These are phyloP conservation scores for Gasteruption jaculator DNA, from an alignment of 2,888 invertebrate genomes.

Conservation along the genomic window DNA sequence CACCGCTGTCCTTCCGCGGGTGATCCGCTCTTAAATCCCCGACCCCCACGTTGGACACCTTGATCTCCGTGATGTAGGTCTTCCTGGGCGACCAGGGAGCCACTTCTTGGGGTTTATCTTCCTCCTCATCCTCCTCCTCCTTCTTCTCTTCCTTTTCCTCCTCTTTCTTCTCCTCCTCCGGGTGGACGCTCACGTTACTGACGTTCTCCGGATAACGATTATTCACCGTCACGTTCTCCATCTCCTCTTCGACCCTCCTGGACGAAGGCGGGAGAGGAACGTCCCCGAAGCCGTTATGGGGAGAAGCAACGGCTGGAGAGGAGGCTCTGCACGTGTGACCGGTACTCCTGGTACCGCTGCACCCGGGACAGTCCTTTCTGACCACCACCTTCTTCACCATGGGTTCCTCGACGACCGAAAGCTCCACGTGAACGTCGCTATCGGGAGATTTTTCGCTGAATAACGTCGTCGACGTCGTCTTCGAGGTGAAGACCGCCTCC, in stretches of 20 bases:
- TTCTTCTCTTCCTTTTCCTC: constrained; percentile 43
- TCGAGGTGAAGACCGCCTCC: background rate
- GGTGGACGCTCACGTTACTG: constrained; percentile 46
- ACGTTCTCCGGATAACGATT: constrained; percentile 37
- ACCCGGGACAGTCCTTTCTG: constrained; percentile 36
- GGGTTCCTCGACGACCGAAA: constrained; percentile 38
- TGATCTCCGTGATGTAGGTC: constrained; percentile 71
- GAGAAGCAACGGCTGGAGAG: too few species aligned
- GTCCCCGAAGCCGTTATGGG: constrained; percentile 17
- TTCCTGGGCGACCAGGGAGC: constrained; percentile 51
- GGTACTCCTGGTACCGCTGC: too few species aligned
- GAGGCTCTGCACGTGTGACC: constrained; percentile 19
- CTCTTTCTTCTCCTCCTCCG: constrained; percentile 43
- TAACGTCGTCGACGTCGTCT: constrained; percentile 12
- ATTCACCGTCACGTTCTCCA: constrained; percentile 35
- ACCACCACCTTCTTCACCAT: constrained; percentile 35
- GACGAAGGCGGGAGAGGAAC: constrained; percentile 20
- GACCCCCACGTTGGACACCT: constrained; percentile 55
- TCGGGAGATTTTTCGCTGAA: constrained; percentile 18
- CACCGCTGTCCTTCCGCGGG: too few species aligned
- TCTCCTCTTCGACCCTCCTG: constrained; percentile 34
- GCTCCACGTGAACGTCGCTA: constrained; percentile 38
- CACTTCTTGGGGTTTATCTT: constrained; percentile 30
- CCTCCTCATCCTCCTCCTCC: constrained; percentile 38
- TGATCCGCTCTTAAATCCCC: too few species aligned